Evolutionary conservation across 1,140 invertebrate species (phyloP), one percentile per base, ranked within the genome.

Genomic region (Spodoptera frugiperda): DNA sequence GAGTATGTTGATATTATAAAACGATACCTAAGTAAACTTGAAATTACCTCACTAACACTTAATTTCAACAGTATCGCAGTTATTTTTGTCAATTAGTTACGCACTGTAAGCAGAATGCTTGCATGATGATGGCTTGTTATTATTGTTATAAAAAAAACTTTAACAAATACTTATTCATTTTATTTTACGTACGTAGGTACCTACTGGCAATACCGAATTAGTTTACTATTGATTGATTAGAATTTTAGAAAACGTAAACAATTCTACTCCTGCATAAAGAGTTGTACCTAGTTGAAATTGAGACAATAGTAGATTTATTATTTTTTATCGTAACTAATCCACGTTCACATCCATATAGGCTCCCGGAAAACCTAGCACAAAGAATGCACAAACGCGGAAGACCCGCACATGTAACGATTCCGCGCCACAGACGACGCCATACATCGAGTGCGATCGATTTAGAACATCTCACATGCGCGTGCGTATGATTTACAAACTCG

Each of bases 341-440:
- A 59, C 70, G 76, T 54, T 65, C 78, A 65, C 67, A 79, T 68
- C 80, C 74, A 81, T 81, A 80, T 82, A 59, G 44, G 78, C 67
- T 82, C 77, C 78, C 82, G 85, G 87, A 88, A 88, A 83, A 76
- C 78, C 39, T 53, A 71, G 61, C 77, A 83, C 77, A 82, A 84
- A 80, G 79, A 80, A 80, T 83, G 82, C 76, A 78, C 53, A 79
- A 79, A 85, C 49, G 82, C 86, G 84, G 86, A 88, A 88, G 86
- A 73, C 79, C 78, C 39, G 54, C 75, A 81, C 76, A 74, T 80
- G 74, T 78, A 61, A 61, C 76, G 55, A 78, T 77, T 65, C 67
- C 73, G 79, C 57, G 76, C 72, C 19, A 80, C 53, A 49, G 70
- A 54, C 65, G 54, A 33, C 65, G 57, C 46, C 54, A 19, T n/a